Conservation (phyloP, 2,797 vertebrate species). For the Galago senegalensis region DNA sequence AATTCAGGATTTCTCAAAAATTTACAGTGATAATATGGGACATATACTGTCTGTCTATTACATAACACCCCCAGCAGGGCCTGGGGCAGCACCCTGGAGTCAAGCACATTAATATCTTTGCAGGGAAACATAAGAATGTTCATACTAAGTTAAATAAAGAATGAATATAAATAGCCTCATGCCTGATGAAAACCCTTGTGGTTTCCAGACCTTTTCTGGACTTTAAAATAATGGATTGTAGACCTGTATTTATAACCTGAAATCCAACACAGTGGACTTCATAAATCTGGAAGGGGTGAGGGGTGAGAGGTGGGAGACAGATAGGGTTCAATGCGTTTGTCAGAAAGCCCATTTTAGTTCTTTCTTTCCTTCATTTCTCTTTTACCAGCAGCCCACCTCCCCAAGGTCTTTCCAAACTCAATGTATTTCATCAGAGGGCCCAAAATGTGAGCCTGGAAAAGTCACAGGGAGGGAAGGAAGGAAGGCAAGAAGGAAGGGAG, state of each 20-base stretch:
- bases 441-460: background rate
- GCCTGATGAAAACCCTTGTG: slow-evolving; percentile 31
- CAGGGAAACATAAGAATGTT: background rate
- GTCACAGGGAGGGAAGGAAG: background rate
- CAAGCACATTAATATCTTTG: background rate
- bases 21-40: background rate
- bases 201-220: slow-evolving; percentile 51
- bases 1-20: slow-evolving; percentile 44
- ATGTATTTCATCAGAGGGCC: slow-evolving; percentile 6
- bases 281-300: background rate
- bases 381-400: background rate
- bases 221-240: background rate
- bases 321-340: background rate
- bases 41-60: background rate
- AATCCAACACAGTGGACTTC: background rate
- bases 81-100: background rate
- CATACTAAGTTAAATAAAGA: slow-evolving; percentile 35
- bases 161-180: background rate
- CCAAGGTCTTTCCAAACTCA: background rate
- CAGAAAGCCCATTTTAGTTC: background rate
- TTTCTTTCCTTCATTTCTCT: slow-evolving; percentile 15
- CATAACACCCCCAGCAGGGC: background rate
- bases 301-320: background rate
- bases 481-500: background rate
- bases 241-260: background rate